phyloP scores from a whole-genome alignment of 2,113 vertebrate genomes.

The Craseonycteris thonglongyai region DNA sequence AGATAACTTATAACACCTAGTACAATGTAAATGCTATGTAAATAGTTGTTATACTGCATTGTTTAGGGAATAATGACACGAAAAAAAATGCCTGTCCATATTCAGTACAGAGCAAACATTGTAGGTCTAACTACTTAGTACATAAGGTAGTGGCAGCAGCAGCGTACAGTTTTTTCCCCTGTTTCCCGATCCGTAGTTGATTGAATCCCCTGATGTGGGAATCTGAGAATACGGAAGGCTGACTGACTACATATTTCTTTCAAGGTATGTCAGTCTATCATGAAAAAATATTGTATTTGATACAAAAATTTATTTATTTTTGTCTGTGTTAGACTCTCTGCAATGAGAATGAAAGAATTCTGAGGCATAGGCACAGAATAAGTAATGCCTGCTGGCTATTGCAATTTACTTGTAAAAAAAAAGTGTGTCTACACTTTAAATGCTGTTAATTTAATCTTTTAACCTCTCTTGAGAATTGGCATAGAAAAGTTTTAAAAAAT shows the following conservation, averaged over 20 bases:
- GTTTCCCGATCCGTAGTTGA: not conserved
- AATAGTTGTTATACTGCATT: not conserved
- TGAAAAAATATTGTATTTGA: not conserved
- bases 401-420: not conserved
- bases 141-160: too few species aligned
- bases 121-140: not conserved
- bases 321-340: not conserved
- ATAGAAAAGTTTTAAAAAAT: conserved; percentile 4
- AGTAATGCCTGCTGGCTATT: not conserved
- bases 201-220: not conserved
- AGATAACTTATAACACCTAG: not conserved
- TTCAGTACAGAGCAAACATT: too few species aligned
- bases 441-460: not conserved
- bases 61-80: not conserved
- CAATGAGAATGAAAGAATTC: not conserved
- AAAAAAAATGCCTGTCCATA: not conserved
- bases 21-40: not conserved
- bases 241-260: not conserved
- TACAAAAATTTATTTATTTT: not conserved
- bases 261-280: not conserved
- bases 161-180: too few species aligned
- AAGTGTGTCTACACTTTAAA: not conserved
- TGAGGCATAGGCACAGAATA: not conserved
- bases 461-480: not conserved
- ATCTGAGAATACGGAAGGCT: not conserved